Base-by-base conservation (phyloP, 2,888 invertebrate genomes). In the Busseola fusca region DNA sequence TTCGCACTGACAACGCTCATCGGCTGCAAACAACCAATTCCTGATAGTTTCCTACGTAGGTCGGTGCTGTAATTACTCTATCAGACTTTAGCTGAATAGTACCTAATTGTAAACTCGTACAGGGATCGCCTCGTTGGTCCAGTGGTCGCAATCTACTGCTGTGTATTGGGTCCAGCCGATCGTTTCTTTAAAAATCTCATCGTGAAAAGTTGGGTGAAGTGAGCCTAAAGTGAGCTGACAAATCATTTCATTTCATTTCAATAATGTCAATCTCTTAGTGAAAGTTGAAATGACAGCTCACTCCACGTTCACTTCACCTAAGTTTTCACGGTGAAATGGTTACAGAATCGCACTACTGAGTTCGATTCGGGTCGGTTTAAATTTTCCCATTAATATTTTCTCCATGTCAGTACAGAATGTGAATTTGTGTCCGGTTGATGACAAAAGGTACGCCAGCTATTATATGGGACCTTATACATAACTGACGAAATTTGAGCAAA, bases 51-150 rank as follows among this genome's bases (percentile, higher is more conserved):
- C 66, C 80, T 64, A 50, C 9, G n/a, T 6, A 71, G 37, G 6
- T n/a, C 57, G 37, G 63, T 72, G n/a, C 64, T 57, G 56, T 81
- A 77, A 83, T 83, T 71, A 59, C 74, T 74, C 34, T 48, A 77
- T 75, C 68, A 74, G 74, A 60, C 48, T 62, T 62, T 40, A n/a
- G 16, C 34, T 50, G 40, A 57, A n/a, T 4, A 48, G 48, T 10
- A n/a, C n/a, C n/a, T n/a, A 48, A n/a, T 74, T 30, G 58, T 40
- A 37, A 30, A 65, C 18, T 40, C 12, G 16, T 30, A 6, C 59
- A n/a, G 12, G n/a, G 10, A 50, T 50, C 4, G 48, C n/a, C 10
- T n/a, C n/a, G 4, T n/a, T 12, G 10, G 3, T 50, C 10, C 10
- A 50, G n/a, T 4, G n/a, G n/a, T 50, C 4, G 1, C n/a, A 4